A percentile compares a stretch with the other conserved stretches of the same genome.
These are phyloP conservation scores for Misgurnus mizolepis DNA, from an alignment of 2,113 vertebrate genomes.

Conservation along the genomic window DNA sequence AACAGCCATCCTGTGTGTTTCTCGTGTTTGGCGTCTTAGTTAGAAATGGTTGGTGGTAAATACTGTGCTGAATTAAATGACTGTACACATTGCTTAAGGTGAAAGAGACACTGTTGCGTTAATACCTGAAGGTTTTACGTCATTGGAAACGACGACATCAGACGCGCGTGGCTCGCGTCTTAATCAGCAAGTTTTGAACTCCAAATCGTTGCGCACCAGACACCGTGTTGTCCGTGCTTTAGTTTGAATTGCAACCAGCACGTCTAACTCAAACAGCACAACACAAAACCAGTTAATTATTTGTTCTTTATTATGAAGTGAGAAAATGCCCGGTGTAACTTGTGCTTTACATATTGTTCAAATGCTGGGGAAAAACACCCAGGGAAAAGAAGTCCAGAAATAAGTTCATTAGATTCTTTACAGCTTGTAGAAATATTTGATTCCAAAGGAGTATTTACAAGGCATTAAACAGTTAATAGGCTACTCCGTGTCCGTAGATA, in stretches of 20 bases:
- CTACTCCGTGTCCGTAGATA: constrained; percentile 61
- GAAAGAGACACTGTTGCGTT: background rate
- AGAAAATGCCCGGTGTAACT: constrained; percentile 78
- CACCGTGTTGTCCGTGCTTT: background rate
- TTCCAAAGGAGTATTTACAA: constrained; percentile 81
- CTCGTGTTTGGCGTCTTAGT: background rate
- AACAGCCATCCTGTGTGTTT: background rate
- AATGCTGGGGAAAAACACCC: constrained; percentile 69
- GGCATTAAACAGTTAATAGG: constrained; percentile 61
- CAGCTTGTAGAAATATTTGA: constrained; percentile 78
- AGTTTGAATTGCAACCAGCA: background rate
- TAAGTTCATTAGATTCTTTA: constrained; percentile 70
- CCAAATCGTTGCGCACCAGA: background rate
- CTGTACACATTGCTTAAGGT: too few species aligned
- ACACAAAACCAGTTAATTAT: constrained; percentile 53
- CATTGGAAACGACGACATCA: background rate
- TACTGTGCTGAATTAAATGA: background rate
- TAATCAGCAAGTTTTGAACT: background rate
- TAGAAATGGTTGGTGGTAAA: background rate
- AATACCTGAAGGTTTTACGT: background rate
- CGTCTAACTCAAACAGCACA: constrained; percentile 48
- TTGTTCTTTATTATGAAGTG: constrained; percentile 82
- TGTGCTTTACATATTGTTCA: constrained; percentile 83
- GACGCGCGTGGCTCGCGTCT: background rate
- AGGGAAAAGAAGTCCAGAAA: constrained; percentile 67